Conservation (phyloP, 2,888 invertebrate species). For the Cylindroiulus punctatus region DNA sequence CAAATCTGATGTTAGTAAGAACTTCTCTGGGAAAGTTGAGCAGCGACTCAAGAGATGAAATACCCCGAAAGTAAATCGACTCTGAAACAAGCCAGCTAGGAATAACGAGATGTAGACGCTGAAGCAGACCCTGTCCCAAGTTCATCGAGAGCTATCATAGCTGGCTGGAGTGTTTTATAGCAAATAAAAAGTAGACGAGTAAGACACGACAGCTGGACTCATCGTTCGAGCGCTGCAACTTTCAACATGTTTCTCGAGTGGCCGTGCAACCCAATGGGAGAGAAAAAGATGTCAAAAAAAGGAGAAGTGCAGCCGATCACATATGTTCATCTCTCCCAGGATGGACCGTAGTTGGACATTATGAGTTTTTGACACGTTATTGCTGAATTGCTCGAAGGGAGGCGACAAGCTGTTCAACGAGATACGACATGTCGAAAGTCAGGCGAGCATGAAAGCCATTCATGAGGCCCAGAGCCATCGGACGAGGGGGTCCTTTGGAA, state of each 20-base stretch:
- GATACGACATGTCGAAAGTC: conserved; percentile 43
- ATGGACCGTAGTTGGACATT: conserved; percentile 49
- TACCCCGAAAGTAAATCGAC: neutral
- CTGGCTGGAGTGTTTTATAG: neutral
- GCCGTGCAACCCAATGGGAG: conserved; percentile 10
- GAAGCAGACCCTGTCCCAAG: neutral
- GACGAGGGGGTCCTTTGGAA: conserved; percentile 44
- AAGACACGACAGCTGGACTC: conserved; percentile 48
- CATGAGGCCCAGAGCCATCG: conserved; percentile 17
- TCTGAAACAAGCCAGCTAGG: neutral
- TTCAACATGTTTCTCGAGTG: conserved; percentile 5
- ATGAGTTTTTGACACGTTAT: conserved; percentile 50
- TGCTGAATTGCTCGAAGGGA: conserved; percentile 46
- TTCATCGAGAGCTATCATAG: neutral
- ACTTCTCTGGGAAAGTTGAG: neutral
- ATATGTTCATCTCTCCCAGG: conserved; percentile 47
- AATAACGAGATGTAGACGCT: neutral
- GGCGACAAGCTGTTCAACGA: conserved; percentile 51
- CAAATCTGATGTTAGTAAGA: too few species aligned
- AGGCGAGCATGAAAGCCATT: conserved; percentile 46
- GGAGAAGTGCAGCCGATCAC: conserved; percentile 51
- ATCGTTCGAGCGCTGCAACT: conserved; percentile 33
- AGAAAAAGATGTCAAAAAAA: conserved; percentile 21
- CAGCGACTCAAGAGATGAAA: neutral
- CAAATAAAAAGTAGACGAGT: conserved; percentile 40